These are phyloP conservation scores for Apodemia zela DNA, from an alignment of 2,888 invertebrate species.

Conservation along the genomic window DNA sequence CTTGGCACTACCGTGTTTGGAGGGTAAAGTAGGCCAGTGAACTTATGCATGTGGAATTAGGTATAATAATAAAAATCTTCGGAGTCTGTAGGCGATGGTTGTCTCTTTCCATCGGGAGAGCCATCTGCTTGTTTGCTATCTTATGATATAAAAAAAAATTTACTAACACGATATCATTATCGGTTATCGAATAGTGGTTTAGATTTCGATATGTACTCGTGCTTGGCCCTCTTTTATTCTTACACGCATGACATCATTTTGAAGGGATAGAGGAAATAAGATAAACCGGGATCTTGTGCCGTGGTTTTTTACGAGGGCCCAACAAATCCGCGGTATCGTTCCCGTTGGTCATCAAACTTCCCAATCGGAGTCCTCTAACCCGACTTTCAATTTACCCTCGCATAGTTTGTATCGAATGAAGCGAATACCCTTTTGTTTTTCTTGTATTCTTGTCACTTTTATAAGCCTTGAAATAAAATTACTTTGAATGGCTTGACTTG, in stretches of 20 bases:
- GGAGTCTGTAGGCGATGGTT: no score
- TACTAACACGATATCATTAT: not conserved
- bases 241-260: slow-evolving; percentile 3
- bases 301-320: slow-evolving; percentile 12
- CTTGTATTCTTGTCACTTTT: not conserved
- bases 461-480: not conserved
- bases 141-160: no score
- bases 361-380: slow-evolving; percentile 1
- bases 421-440: slow-evolving; percentile 7
- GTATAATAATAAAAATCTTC: no score
- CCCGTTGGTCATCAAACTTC: slow-evolving; percentile 2
- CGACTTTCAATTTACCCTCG: slow-evolving; percentile 11
- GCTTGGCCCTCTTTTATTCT: not conserved
- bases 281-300: not conserved
- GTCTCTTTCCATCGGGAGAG: no score
- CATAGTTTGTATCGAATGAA: slow-evolving; percentile 5
- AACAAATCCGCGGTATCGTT: slow-evolving; percentile 12
- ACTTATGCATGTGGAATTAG: no score
- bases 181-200: not conserved
- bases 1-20: no score
- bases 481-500: not conserved
- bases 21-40: no score
- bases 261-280: not conserved
- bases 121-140: no score
- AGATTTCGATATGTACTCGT: not conserved